These are phyloP conservation scores for Netelia inedita DNA, from an alignment of 2,888 invertebrate species.

Conservation along the genomic window DNA sequence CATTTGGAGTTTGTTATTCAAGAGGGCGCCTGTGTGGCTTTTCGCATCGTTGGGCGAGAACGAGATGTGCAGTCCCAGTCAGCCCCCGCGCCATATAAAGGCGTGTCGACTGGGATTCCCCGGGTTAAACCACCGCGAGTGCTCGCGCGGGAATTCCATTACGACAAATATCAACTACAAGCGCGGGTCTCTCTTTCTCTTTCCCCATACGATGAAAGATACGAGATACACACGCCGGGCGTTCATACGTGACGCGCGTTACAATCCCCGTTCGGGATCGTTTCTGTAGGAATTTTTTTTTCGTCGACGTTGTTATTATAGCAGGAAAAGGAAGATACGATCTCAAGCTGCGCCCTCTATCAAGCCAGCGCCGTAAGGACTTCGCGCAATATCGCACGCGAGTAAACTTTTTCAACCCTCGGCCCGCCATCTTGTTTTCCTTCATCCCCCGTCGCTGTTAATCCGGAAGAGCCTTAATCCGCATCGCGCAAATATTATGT, in stretches of 20 bases:
- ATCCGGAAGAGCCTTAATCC: constrained; percentile 37
- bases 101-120: constrained; percentile 30
- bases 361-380: background rate
- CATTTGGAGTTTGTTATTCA: constrained; percentile 24
- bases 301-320: constrained; percentile 6
- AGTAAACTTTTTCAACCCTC: constrained; percentile 5
- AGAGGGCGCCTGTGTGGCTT: constrained; percentile 2
- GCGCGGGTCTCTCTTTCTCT: constrained; percentile 17
- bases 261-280: constrained; percentile 53
- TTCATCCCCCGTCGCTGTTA: background rate
- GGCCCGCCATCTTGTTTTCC: background rate
- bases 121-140: constrained; percentile 10
- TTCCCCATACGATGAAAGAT: background rate
- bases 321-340: constrained; percentile 40
- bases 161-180: constrained; percentile 57
- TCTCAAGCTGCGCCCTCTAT: constrained; percentile 10
- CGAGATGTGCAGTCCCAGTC: background rate
- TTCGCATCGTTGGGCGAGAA: background rate
- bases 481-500: constrained; percentile 40
- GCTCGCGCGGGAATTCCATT: constrained; percentile 51
- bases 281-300: constrained; percentile 47
- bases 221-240: background rate
- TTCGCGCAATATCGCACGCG: constrained; percentile 25
- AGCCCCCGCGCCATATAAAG: background rate
- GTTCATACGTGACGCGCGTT: constrained; percentile 60